Conservation (phyloP, 2,888 invertebrate species). For the Thymelicus sylvestris region DNA sequence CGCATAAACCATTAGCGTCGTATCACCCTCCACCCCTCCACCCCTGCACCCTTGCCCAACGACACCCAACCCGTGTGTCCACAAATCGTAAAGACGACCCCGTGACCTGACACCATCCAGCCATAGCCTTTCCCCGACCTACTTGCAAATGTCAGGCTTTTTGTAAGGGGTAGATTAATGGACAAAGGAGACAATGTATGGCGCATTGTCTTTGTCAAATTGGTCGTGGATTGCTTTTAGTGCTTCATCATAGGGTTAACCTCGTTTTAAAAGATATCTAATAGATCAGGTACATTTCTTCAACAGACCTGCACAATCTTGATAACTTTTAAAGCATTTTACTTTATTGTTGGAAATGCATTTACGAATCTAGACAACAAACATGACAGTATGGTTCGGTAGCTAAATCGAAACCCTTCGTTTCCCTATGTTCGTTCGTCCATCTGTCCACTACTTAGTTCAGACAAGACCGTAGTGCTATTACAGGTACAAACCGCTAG, state of each 20-base stretch:
- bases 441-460: no score
- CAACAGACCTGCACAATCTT: no score
- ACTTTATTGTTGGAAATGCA: no score
- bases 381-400: no score
- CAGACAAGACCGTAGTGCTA: no score
- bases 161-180: conserved; percentile 45
- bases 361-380: no score
- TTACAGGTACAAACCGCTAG: no score
- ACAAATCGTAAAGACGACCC: conserved; percentile 66
- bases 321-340: no score
- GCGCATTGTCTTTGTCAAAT: conserved; percentile 37
- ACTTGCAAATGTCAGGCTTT: conserved; percentile 62
- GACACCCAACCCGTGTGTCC: conserved; percentile 44
- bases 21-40: conserved; percentile 5
- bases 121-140: conserved; percentile 59
- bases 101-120: conserved; percentile 60
- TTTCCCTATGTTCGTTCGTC: no score
- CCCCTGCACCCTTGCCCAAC: background rate
- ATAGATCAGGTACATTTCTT: no score
- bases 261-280: background rate
- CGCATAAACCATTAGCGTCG: conserved; percentile 11
- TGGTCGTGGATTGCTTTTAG: conserved; percentile 11
- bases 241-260: background rate
- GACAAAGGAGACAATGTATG: no score
- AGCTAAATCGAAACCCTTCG: no score